phyloP scores from a whole-genome alignment of 53 echinoderm and acorn worm genomes.

The Holothuria scabra region DNA sequence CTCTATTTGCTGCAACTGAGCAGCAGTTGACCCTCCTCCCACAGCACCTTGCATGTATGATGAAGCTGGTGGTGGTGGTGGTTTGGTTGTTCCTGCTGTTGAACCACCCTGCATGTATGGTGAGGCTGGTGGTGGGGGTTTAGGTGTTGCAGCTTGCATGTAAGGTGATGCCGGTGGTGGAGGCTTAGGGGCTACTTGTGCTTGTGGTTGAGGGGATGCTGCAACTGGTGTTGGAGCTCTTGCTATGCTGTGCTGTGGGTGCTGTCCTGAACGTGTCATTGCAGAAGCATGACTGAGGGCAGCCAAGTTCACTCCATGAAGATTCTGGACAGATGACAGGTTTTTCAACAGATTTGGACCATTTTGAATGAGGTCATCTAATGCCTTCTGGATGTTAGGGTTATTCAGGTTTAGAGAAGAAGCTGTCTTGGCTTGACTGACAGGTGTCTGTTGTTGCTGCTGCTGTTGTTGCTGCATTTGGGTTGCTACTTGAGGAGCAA shows the following conservation, averaged over 20 bases:
- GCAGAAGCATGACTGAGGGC: conserved; percentile 34
- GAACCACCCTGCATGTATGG: too few relatives aligned
- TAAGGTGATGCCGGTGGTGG: neutral
- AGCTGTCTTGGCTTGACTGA: neutral
- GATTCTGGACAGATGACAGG: conserved; percentile 3
- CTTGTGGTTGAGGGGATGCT: neutral
- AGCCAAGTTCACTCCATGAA: conserved; percentile 34
- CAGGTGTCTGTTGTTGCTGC: neutral
- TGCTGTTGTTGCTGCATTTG: conserved; percentile 6
- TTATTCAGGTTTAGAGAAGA: conserved; percentile 85
- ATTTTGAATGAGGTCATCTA: conserved; percentile 91
- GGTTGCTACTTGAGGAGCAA: conserved; percentile 5
- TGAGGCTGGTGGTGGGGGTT: neutral
- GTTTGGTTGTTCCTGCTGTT: too few relatives aligned
- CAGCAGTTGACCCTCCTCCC: neutral
- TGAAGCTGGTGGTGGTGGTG: neutral
- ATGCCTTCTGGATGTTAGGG: conserved; percentile 91
- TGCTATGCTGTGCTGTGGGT: neutral
- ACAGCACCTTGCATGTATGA: neutral
- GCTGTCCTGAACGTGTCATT: neutral
- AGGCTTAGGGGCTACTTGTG: neutral
- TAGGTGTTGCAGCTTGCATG: neutral
- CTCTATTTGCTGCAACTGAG: neutral
- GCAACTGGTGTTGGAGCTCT: neutral
- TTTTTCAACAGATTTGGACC: conserved; percentile 86